A percentile compares a stretch with the other conserved stretches of the same genome.
phyloP scores from a whole-genome alignment of 2,113 vertebrate species.

The Panthera tigris region DNA sequence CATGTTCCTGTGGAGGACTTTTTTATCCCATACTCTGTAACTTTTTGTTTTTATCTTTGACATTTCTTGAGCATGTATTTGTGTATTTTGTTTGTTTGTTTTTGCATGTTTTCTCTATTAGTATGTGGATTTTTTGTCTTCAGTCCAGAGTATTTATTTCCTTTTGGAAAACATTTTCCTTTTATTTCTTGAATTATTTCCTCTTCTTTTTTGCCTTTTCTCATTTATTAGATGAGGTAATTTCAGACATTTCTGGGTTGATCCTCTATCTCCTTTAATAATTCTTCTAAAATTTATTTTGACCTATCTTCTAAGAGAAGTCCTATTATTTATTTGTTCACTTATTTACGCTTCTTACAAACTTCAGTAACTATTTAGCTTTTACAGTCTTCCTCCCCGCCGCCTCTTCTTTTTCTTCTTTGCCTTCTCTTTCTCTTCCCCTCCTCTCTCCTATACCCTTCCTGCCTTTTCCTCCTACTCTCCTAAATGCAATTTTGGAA shows the following conservation, averaged over 20 bases:
- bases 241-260: neutral
- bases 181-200: neutral
- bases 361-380: neutral
- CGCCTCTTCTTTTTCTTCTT: neutral
- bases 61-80: neutral
- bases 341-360: neutral
- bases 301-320: neutral
- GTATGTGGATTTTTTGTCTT: neutral
- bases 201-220: neutral
- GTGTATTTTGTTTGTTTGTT: neutral
- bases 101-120: neutral
- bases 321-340: neutral
- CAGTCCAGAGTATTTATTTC: neutral
- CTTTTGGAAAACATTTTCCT: neutral
- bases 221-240: neutral
- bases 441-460: fast-evolving
- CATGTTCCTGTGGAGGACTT: neutral
- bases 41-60: neutral
- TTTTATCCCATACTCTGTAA: neutral
- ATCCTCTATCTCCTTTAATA: neutral
- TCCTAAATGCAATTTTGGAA: neutral
- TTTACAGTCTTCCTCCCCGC: neutral
- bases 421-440: neutral
- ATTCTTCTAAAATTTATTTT: neutral
- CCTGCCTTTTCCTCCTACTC: neutral